Conservation (phyloP, 64 coral and sea anemone species). For the Exaiptasia diaphana region DNA sequence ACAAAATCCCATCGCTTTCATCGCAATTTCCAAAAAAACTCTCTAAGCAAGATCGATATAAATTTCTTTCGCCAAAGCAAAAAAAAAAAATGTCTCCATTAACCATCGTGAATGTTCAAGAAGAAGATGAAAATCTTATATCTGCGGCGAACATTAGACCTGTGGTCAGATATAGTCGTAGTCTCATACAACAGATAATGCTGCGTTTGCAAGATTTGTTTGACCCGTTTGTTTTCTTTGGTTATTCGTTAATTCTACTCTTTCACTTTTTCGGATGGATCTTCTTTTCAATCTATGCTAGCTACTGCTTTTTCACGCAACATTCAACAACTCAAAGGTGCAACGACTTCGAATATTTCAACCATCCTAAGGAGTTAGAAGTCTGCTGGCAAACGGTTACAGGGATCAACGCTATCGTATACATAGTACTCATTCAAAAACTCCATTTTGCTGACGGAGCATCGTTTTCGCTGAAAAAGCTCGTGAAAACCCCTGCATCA, state of each 20-base stretch:
- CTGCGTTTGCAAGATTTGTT: neutral
- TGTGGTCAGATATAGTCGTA: too few species aligned
- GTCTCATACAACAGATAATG: too few species aligned
- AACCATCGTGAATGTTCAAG: too few species aligned
- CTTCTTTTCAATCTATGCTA: neutral
- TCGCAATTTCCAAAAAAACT: too few species aligned
- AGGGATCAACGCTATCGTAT: neutral
- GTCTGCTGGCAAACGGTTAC: neutral
- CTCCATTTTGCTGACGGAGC: neutral
- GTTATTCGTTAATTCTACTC: neutral
- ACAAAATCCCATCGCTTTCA: too few species aligned
- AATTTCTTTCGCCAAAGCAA: too few species aligned
- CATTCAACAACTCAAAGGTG: neutral
- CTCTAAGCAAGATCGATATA: too few species aligned
- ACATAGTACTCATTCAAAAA: neutral
- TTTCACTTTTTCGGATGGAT: neutral
- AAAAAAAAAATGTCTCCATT: too few species aligned
- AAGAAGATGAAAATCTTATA: too few species aligned
- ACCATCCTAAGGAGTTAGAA: neutral
- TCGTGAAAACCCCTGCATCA: neutral
- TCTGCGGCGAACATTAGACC: too few species aligned
- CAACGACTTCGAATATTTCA: neutral
- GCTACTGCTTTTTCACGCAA: neutral
- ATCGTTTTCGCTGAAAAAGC: neutral
- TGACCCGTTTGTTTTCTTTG: neutral